Base-by-base conservation (phyloP, 2,113 vertebrate species). In the Noctilio leporinus region DNA sequence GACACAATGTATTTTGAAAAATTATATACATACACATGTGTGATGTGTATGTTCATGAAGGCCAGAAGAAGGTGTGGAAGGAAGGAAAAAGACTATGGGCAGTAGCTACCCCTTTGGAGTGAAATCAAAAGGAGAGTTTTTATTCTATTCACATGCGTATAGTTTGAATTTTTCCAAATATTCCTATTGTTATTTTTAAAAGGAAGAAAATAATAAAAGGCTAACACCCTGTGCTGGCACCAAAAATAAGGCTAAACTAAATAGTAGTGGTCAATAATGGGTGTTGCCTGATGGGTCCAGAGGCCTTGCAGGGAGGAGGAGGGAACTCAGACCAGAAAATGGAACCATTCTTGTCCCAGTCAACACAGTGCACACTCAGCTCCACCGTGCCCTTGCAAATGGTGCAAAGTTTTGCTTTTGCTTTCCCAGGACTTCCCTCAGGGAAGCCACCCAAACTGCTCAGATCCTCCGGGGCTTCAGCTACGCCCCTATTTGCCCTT, bases 401-500 rank as follows among this genome's bases (percentile, higher is more conserved):
- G 33, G 57, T 70, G 20, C 86, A 40, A 14, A 43, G 17, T 59
- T 82, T 55, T 82, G 80, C 84, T 93, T 88, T 96, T 72, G 75
- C 86, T 94, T 93, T 84, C 73, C 69, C 89, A 62, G 5, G 24
- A 76, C 87, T 75, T 67, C 59, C 67, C 75, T 70, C 12, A 2
- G 26, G 75, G 24, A 33, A 87, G 81, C 93, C 85, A 75, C 86
- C 70, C 76, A 77, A 5, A 72, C 93, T 90, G 93, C 85, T 84
- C 19, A 24, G 55, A 20, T 72, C 75, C 59, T 76, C 20, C 20
- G 0, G 10, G 55, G 19, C 20, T 45, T 86, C 89, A 65, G 62
- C 85, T 89, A 62, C 77, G 40, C 55, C 19, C 3, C 7, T 47
- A 17, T 45, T 45, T 94, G 35, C 65, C 51, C 38, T 69, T 59